Conservation (phyloP, 2,888 invertebrate genomes). For the Meiosimyza decipiens region DNA sequence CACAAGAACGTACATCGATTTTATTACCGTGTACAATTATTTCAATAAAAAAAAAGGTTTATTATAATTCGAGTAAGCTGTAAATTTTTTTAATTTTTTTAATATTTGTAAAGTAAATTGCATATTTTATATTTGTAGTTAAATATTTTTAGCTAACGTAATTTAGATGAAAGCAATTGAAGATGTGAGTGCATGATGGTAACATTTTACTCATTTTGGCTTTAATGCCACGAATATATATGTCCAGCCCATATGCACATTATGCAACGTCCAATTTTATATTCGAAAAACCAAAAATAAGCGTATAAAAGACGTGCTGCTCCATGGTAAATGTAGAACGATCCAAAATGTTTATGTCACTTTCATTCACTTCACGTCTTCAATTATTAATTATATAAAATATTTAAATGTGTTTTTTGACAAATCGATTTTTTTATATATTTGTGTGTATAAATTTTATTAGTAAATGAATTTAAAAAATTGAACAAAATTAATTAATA, state of each 20-base stretch:
- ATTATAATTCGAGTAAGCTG: no score
- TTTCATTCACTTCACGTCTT: no score
- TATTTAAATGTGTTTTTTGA: not conserved
- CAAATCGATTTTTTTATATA: constrained; percentile 14
- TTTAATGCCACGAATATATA: no score
- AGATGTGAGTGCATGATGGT: not conserved
- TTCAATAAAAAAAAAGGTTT: no score
- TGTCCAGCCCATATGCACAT: no score
- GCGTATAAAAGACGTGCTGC: no score
- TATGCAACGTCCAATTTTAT: no score
- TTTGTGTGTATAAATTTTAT: not conserved
- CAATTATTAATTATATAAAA: not conserved
- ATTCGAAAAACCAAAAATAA: no score
- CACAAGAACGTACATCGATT: not conserved
- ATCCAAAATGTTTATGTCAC: no score
- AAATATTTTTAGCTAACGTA: constrained; percentile 1
- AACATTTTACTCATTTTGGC: not conserved
- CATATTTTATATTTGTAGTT: constrained; percentile 12
- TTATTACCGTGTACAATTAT: no score
- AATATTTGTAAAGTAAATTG: not conserved
- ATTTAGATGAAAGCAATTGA: not conserved
- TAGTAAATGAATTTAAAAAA: not conserved
- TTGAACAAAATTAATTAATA: no score
- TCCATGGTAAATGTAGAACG: no score
- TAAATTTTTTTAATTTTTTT: not conserved